Evolutionary conservation across 2,113 vertebrate genomes (phyloP).

Genomic region (Carollia perspicillata): DNA sequence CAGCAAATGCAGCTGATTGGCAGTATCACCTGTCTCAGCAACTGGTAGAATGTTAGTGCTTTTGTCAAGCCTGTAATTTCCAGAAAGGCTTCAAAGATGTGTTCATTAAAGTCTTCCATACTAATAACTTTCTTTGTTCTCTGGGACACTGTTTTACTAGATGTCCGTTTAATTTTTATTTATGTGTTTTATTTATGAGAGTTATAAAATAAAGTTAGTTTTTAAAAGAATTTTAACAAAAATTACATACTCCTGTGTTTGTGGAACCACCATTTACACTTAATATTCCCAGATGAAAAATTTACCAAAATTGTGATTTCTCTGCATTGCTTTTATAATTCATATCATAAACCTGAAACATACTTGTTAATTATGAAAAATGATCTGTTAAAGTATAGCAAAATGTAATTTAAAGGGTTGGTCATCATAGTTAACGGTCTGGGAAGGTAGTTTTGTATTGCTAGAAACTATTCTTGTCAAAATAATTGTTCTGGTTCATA

Average conservation of each 20-base stretch:
- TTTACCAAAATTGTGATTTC: constrained; percentile 33
- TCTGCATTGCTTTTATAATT: background rate
- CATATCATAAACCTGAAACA: background rate
- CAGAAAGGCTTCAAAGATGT: constrained; percentile 80
- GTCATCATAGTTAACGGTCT: background rate
- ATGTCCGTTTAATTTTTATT: background rate
- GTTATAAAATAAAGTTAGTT: constrained; percentile 32
- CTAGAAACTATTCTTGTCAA: constrained; percentile 28
- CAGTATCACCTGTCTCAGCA: constrained; percentile 89
- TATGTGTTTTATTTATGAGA: constrained; percentile 18
- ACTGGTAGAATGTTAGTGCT: constrained; percentile 79
- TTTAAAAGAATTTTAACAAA: background rate
- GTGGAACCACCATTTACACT: background rate
- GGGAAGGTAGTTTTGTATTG: constrained; percentile 16
- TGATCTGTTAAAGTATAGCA: background rate
- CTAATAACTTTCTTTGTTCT: constrained; percentile 58
- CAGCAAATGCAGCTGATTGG: constrained; percentile 88
- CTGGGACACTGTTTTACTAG: constrained; percentile 7
- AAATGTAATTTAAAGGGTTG: background rate
- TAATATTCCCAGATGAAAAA: background rate
- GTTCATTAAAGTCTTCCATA: constrained; percentile 69
- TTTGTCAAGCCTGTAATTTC: constrained; percentile 76
- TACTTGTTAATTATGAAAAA: background rate
- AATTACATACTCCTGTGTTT: background rate
- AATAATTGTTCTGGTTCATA: background rate